Conservation (phyloP, 2,797 vertebrate genomes). For the Picus viridis region DNA sequence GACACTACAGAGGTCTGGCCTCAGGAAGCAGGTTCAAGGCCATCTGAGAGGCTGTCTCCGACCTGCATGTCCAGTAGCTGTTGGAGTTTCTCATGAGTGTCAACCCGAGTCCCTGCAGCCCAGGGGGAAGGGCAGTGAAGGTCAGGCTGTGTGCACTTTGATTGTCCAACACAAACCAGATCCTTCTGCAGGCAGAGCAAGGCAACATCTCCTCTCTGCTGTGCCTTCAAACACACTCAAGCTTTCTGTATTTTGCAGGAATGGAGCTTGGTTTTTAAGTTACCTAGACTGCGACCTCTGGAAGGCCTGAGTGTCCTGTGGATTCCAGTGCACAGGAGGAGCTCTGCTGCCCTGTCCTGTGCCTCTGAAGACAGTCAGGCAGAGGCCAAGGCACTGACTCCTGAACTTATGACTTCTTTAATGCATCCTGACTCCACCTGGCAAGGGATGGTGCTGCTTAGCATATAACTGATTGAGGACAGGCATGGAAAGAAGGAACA, state of each 20-base stretch:
- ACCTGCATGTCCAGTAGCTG: neutral
- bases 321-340: neutral
- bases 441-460: neutral
- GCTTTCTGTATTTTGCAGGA: neutral
- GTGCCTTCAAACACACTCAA: neutral
- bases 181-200: neutral
- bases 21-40: neutral
- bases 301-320: neutral
- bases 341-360: neutral
- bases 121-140: neutral
- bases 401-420: slow-evolving; percentile 32
- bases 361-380: neutral
- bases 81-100: neutral
- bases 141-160: neutral
- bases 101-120: neutral
- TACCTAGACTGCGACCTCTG: neutral
- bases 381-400: neutral
- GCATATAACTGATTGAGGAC: neutral
- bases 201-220: neutral
- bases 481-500: neutral
- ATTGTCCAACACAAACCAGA: neutral
- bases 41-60: neutral
- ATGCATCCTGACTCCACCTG: neutral
- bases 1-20: neutral
- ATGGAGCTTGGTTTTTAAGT: neutral